Evolutionary conservation across 2,797 vertebrate genomes (phyloP).

Genomic region (Choloepus didactylus): DNA sequence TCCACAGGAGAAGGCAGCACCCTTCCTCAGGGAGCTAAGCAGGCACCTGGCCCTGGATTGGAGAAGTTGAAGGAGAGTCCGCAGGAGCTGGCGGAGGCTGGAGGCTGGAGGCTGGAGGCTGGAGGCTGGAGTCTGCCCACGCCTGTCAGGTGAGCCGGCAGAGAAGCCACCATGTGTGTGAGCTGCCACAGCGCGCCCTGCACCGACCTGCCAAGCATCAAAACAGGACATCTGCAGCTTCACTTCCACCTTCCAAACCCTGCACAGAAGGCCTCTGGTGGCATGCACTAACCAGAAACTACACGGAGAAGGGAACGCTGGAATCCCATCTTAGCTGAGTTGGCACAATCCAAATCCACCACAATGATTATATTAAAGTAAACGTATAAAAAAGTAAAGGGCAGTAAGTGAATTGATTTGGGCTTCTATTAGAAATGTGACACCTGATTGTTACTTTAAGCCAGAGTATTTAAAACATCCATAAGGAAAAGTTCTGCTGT

Average conservation of each 20-base stretch:
- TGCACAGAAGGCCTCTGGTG: not conserved
- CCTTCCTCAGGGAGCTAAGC: not conserved
- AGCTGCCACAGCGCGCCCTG: rapidly evolving
- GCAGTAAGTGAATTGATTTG: not conserved
- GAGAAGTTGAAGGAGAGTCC: not conserved
- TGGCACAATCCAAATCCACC: not conserved
- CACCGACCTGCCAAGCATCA: rapidly evolving
- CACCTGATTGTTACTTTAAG: not conserved
- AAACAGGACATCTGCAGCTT: rapidly evolving
- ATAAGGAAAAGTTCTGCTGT: not conserved
- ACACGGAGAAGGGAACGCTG: not conserved
- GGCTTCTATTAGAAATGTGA: not conserved
- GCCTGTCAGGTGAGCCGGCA: rapidly evolving
- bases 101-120: too few species aligned
- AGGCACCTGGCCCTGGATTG: not conserved
- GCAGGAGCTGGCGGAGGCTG: not conserved
- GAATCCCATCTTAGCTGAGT: not conserved
- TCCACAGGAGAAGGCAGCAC: not conserved
- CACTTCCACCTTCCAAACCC: rapidly evolving
- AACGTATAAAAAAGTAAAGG: not conserved
- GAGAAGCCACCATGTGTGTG: rapidly evolving
- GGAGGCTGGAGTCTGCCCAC: not conserved
- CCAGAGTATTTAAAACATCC: not conserved
- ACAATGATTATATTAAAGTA: not conserved
- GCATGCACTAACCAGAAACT: not conserved